phyloP scores from a whole-genome alignment of 2,113 vertebrate genomes.

The Guaruba guarouba region DNA sequence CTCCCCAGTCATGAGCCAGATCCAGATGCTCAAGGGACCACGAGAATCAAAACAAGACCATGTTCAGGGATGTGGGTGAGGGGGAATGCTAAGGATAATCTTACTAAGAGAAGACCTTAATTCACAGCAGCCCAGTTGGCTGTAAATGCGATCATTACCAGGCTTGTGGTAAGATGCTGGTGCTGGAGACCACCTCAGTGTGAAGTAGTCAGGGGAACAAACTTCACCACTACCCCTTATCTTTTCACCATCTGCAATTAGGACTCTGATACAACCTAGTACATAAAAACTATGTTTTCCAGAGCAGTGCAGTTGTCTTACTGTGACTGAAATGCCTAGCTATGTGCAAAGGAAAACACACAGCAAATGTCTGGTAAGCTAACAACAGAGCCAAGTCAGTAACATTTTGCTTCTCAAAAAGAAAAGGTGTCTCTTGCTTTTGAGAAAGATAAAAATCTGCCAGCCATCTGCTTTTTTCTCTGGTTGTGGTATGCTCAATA shows the following conservation, averaged over 20 bases:
- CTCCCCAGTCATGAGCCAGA: conserved; percentile 12
- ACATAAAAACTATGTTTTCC: neutral
- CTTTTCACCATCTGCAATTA: neutral
- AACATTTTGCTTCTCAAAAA: neutral
- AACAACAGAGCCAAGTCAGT: neutral
- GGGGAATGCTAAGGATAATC: neutral
- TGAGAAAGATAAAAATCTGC: neutral
- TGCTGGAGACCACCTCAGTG: neutral
- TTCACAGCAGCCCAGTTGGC: neutral
- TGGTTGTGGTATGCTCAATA: neutral
- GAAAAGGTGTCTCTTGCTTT: neutral
- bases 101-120: neutral
- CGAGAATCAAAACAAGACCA: conserved; percentile 21
- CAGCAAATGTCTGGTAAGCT: neutral
- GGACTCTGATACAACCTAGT: neutral
- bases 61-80: neutral
- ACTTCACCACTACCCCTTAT: neutral
- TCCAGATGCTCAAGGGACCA: conserved; percentile 22
- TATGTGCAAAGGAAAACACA: neutral
- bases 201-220: neutral
- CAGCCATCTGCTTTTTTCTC: neutral
- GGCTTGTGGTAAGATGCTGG: neutral
- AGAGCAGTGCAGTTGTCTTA: neutral
- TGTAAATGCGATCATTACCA: neutral
- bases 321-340: neutral